Conservation (phyloP, 2,113 vertebrate genomes). For the Apodemus speciosus region DNA sequence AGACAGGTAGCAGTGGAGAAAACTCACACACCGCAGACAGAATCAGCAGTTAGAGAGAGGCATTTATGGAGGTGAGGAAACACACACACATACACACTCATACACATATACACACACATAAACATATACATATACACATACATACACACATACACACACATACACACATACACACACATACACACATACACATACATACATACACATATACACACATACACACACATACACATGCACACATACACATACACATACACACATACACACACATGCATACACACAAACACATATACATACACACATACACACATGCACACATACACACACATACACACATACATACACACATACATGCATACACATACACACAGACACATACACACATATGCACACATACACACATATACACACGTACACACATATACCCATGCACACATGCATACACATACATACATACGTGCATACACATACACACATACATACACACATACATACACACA, state of each 20-base stretch:
- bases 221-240: background rate
- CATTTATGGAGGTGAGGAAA: too few species aligned
- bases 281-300: background rate
- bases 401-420: background rate
- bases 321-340: background rate
- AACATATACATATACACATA: too few species aligned
- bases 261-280: background rate
- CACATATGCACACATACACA: background rate
- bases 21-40: too few species aligned
- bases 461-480: too few species aligned
- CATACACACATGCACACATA: too few species aligned
- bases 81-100: too few species aligned
- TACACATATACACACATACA: background rate
- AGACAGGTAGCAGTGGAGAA: too few species aligned
- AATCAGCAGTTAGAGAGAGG: too few species aligned
- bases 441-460: too few species aligned
- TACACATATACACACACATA: too few species aligned
- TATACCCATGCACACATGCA: background rate
- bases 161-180: too few species aligned
- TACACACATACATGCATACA: background rate
- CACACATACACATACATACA: background rate
- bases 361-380: background rate
- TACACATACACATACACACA: background rate
- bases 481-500: background rate
- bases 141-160: background rate